Evolutionary conservation across 2,797 vertebrate species (phyloP).

Genomic region (Urophycis tenuis): DNA sequence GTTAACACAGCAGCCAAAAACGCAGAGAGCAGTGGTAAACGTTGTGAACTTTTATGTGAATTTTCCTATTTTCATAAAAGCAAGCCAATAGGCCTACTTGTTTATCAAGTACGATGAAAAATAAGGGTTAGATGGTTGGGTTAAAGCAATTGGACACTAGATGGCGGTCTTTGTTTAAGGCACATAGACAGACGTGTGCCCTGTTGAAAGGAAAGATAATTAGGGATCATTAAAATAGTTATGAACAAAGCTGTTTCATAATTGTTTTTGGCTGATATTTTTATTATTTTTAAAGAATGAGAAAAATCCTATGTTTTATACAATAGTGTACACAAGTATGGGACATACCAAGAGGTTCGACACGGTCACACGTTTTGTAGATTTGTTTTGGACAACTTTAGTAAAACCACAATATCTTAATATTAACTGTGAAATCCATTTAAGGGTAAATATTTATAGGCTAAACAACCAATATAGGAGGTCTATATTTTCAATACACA

Average conservation of each 20-base stretch:
- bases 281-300: background rate
- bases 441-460: background rate
- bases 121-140: too few species aligned
- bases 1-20: too few species aligned
- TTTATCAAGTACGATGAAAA: background rate
- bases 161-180: background rate
- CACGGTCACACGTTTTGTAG: background rate
- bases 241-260: background rate
- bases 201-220: background rate
- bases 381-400: too few species aligned
- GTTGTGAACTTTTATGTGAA: too few species aligned
- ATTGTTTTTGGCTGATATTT: background rate
- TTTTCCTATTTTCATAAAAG: too few species aligned
- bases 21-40: too few species aligned
- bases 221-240: background rate
- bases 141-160: background rate
- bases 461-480: background rate
- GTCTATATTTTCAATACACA: background rate
- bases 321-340: background rate
- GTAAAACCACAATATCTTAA: background rate
- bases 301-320: background rate
- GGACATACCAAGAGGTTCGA: background rate
- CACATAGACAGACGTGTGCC: background rate
- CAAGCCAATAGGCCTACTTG: too few species aligned
- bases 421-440: background rate